Percentiles rank a stretch among this genome's conserved stretches.
Conservation (phyloP, 2,113 vertebrate genomes). For the Saccopteryx leptura region DNA sequence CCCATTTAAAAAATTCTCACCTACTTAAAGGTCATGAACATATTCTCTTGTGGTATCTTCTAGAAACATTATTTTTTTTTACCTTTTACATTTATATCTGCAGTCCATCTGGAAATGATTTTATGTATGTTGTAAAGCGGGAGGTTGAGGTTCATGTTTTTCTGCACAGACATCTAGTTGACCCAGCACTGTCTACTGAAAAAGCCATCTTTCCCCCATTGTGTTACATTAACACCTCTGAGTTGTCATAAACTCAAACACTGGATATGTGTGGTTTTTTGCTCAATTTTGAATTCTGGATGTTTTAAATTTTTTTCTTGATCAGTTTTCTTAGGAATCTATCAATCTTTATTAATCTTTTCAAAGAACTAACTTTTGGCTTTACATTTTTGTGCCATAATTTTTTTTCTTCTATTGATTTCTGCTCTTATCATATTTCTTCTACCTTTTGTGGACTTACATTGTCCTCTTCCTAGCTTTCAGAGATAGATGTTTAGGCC, state of each 20-base stretch:
- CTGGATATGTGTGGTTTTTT: not conserved
- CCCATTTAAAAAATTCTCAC: not conserved
- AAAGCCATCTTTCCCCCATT: not conserved
- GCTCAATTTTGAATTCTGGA: not conserved
- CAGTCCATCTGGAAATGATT: not conserved
- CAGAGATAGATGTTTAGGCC: constrained; percentile 30
- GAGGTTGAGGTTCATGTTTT: not conserved
- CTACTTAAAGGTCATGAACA: not conserved
- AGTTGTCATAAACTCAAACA: not conserved
- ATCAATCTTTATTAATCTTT: constrained; percentile 46
- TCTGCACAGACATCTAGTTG: not conserved
- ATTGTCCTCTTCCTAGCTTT: constrained; percentile 37
- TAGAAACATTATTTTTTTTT: not conserved
- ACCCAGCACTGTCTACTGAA: not conserved
- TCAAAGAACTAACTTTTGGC: constrained; percentile 15
- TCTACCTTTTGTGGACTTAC: not conserved
- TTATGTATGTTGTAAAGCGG: not conserved
- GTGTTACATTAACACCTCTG: not conserved
- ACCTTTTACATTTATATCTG: not conserved
- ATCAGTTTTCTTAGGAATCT: constrained; percentile 28
- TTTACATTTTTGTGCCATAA: constrained; percentile 10
- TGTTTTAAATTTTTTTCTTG: not conserved
- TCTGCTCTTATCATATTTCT: not conserved
- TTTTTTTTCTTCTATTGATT: constrained; percentile 29
- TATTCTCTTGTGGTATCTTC: not conserved